A percentile compares a stretch with the other conserved stretches of the same genome.
Conservation (phyloP, 2,113 vertebrate species). For the Galeopterus variegatus region DNA sequence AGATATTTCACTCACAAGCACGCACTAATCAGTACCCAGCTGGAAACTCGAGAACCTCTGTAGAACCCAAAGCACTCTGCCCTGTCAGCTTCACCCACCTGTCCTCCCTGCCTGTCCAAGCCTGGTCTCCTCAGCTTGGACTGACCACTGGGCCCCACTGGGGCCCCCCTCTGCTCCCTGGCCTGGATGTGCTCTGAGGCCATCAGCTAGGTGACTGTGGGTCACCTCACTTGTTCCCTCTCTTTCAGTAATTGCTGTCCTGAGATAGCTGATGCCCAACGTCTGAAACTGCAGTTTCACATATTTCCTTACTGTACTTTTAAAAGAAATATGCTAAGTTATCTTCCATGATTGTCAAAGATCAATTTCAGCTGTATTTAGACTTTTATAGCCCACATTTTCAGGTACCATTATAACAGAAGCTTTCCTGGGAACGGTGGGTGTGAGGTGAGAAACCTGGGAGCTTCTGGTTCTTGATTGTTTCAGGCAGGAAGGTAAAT, state of each 20-base stretch:
- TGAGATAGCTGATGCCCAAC: rapidly evolving
- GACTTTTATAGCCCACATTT: too few species aligned
- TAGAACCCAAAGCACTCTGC: background rate
- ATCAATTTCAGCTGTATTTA: too few species aligned
- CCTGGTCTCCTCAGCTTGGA: background rate
- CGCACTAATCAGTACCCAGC: background rate
- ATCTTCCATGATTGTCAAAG: too few species aligned
- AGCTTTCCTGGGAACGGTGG: too few species aligned
- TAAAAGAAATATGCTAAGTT: too few species aligned
- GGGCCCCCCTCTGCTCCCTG: background rate
- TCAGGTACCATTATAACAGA: too few species aligned
- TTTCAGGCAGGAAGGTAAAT: background rate
- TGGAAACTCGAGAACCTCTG: background rate
- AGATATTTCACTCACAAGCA: too few species aligned
- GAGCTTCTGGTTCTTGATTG: background rate
- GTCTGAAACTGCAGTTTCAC: background rate
- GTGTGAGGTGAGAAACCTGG: too few species aligned
- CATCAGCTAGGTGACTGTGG: rapidly evolving
- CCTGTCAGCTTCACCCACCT: background rate
- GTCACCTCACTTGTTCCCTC: too few species aligned
- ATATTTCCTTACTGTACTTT: background rate
- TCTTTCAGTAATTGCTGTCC: background rate
- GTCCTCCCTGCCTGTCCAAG: background rate
- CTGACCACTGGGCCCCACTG: background rate
- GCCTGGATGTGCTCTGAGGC: background rate